phyloP scores from a whole-genome alignment of 2,113 vertebrate genomes.

The Bucco capensis region DNA sequence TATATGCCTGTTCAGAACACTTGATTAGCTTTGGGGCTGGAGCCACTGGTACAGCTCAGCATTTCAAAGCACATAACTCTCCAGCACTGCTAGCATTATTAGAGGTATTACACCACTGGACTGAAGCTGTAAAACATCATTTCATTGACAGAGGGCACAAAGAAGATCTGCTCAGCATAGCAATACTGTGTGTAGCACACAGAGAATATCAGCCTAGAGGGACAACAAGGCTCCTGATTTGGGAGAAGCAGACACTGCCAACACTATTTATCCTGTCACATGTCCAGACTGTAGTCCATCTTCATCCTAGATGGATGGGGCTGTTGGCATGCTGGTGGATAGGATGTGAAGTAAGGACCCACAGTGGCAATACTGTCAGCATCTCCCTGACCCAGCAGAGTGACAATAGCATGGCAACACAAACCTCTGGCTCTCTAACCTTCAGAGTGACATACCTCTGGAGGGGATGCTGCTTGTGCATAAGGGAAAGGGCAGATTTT shows the following conservation, averaged over 20 bases:
- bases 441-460: background rate
- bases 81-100: background rate
- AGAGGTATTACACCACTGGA: background rate
- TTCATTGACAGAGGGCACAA: background rate
- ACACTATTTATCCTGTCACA: background rate
- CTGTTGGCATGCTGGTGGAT: background rate
- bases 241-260: background rate
- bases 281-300: background rate
- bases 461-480: background rate
- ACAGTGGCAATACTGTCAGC: background rate
- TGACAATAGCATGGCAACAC: fast-evolving
- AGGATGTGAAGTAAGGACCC: background rate
- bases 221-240: background rate
- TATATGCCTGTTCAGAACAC: background rate
- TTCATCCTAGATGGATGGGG: background rate
- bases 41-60: background rate
- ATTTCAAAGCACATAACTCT: background rate
- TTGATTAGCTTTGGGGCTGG: background rate
- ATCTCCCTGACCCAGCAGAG: background rate
- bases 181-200: fast-evolving
- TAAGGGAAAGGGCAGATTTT: background rate
- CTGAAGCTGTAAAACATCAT: background rate
- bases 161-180: background rate
- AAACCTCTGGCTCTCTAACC: background rate
- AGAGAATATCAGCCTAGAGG: background rate